Percentiles rank a stretch among this genome's conserved stretches.
These are phyloP conservation scores for Latrodectus elegans DNA, from an alignment of 2,888 invertebrate genomes.

Conservation along the genomic window DNA sequence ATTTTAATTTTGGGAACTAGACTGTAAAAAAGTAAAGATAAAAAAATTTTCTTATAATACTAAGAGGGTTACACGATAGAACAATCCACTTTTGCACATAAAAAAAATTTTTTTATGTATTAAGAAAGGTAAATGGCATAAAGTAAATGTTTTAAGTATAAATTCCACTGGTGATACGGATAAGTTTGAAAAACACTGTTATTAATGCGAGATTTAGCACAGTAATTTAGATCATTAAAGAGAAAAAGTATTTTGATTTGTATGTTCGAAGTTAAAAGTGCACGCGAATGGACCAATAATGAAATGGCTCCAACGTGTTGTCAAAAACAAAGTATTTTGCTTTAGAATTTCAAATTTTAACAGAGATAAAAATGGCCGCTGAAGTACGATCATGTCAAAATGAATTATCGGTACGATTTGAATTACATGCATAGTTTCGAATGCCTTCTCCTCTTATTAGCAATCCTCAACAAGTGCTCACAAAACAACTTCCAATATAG, in stretches of 20 bases:
- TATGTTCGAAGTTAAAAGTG: constrained; percentile 17
- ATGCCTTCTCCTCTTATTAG: constrained; percentile 67
- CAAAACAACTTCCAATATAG: constrained; percentile 62
- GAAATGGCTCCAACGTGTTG: constrained; percentile 42
- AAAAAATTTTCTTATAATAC: too few relatives aligned
- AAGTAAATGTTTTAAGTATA: neutral
- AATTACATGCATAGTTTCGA: constrained; percentile 11
- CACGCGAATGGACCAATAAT: constrained; percentile 26
- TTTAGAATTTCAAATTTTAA: constrained; percentile 36
- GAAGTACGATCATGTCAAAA: neutral
- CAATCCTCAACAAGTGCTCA: constrained; percentile 66
- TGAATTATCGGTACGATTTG: neutral
- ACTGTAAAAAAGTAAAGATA: too few relatives aligned
- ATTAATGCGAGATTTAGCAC: neutral
- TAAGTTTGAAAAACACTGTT: neutral
- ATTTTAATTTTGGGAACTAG: too few relatives aligned
- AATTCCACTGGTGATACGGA: neutral
- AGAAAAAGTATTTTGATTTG: constrained; percentile 13
- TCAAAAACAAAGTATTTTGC: constrained; percentile 28
- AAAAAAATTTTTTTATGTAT: too few relatives aligned
- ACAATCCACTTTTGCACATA: too few relatives aligned
- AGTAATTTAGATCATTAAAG: neutral
- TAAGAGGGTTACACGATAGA: too few relatives aligned
- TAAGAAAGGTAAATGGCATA: neutral
- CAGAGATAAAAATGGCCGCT: constrained; percentile 3